These are phyloP conservation scores for Papilio helenus DNA, from an alignment of 1,140 invertebrate species.

Conservation along the genomic window DNA sequence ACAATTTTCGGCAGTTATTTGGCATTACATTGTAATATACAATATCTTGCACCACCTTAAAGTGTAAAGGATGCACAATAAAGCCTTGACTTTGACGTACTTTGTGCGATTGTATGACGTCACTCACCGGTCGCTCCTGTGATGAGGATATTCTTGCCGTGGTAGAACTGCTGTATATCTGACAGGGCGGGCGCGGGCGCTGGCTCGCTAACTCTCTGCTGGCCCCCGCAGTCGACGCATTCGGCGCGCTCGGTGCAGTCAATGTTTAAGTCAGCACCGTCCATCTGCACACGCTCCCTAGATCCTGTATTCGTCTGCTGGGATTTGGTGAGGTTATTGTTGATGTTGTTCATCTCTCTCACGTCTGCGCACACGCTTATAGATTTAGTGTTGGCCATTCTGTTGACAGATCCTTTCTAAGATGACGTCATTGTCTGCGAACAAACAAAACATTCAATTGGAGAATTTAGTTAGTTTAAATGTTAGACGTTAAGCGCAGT, in stretches of 20 bases:
- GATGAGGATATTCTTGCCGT: conserved; percentile 69
- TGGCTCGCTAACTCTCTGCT: conserved; percentile 41
- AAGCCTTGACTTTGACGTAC: too few species aligned
- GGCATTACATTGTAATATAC: too few species aligned
- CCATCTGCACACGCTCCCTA: conserved; percentile 11
- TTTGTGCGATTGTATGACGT: neutral
- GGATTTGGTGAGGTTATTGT: conserved; percentile 23
- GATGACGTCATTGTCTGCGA: conserved; percentile 45
- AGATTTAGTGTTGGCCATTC: conserved; percentile 45
- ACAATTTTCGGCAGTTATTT: too few species aligned
- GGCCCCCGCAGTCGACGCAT: conserved; percentile 43
- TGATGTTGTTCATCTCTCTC: conserved; percentile 42
- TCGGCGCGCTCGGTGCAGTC: conserved; percentile 33
- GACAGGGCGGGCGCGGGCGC: conserved; percentile 41
- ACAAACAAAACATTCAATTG: conserved; percentile 4
- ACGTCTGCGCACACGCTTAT: conserved; percentile 33
- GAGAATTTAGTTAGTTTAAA: neutral
- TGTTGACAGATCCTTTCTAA: conserved; percentile 35
- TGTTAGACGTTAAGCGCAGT: neutral
- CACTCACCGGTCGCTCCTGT: conserved; percentile 70
- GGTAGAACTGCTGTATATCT: conserved; percentile 66
- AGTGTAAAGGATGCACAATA: too few species aligned
- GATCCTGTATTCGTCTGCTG: neutral
- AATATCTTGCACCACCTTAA: too few species aligned
- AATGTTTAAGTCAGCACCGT: conserved; percentile 30